Base-by-base conservation (phyloP, 2,113 vertebrate genomes). In the Stomatorhinus ivindoensis region DNA sequence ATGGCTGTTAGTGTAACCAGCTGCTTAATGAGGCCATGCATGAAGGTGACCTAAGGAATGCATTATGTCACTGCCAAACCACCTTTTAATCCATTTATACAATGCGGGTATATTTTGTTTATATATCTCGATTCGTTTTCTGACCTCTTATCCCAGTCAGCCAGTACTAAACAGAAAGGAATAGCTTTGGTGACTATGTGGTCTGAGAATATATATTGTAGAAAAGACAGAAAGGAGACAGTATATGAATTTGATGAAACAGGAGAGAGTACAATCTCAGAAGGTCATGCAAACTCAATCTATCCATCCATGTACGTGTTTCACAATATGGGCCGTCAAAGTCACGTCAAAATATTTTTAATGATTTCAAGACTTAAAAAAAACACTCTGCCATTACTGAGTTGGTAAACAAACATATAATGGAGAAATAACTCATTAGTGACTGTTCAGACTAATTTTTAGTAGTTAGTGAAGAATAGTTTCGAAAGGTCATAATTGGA, bases 11-110 rank as follows among this genome's bases (percentile, higher is more conserved):
- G 39, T 46, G 73, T 83, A 51, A 42, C 35, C n/a, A 50, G 58
- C 53, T 51, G 89, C 31, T 89, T 87, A 86, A 89, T 86, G 84
- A 65, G 46, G 84, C 85, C 31, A 35, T 42, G 48, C 53, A 65
- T 89, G 82, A 58, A 87, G 89, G 89, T 90, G 85, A 90, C 47
- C 84, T 53, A 69, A 19, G 61, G 17, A 35, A 21, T 50, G 46
- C 46, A 15, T 6, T 21, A 6, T 10, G 13, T 10, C n/a, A 39
- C 35, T 65, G 55, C 44, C 58, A 51, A 35, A 51, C 61, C 50
- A 53, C 76, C 48, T 21, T 76, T 17, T 53, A 80, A n/a, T 58
- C 50, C 17, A 27, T 69, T 73, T 24, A 44, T 46, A 88, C 46
- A 65, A 19, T 8, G 24, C 11, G 2, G 21, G 17, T 44, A 47